These are phyloP conservation scores for Drosophila demipolita DNA, from an alignment of 2,888 invertebrate genomes.

Conservation along the genomic window DNA sequence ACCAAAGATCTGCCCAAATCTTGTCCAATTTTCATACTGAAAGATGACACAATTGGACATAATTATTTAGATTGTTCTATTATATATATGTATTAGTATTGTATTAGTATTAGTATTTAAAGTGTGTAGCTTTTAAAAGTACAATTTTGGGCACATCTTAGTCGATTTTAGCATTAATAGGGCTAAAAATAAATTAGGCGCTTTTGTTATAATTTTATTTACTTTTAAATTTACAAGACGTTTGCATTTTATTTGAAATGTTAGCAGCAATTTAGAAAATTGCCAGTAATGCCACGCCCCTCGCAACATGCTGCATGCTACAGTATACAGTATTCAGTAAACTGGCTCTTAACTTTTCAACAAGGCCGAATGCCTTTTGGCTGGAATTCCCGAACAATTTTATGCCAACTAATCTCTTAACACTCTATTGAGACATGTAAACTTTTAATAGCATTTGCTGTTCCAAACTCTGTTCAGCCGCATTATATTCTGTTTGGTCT, in stretches of 20 bases:
- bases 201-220: constrained; percentile 1
- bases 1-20: too few species aligned
- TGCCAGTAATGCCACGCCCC: constrained; percentile 2
- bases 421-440: constrained; percentile 80
- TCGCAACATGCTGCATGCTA: too few species aligned
- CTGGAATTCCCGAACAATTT: constrained; percentile 65
- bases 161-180: too few species aligned
- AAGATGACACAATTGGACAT: too few species aligned
- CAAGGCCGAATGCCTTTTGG: constrained; percentile 33
- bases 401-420: constrained; percentile 78
- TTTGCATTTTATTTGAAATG: constrained; percentile 5
- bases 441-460: constrained; percentile 80
- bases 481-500: constrained; percentile 8
- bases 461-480: constrained; percentile 32
- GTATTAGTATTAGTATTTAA: too few species aligned
- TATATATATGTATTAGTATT: too few species aligned
- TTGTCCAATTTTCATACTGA: too few species aligned
- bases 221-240: neutral
- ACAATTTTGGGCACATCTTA: too few species aligned
- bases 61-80: too few species aligned
- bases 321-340: neutral
- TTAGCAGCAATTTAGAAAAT: constrained; percentile 22
- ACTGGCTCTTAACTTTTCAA: constrained; percentile 44
- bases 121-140: too few species aligned
- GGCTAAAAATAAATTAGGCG: neutral